phyloP scores from a whole-genome alignment of 2,797 vertebrate species.

The Bothrops alternatus region DNA sequence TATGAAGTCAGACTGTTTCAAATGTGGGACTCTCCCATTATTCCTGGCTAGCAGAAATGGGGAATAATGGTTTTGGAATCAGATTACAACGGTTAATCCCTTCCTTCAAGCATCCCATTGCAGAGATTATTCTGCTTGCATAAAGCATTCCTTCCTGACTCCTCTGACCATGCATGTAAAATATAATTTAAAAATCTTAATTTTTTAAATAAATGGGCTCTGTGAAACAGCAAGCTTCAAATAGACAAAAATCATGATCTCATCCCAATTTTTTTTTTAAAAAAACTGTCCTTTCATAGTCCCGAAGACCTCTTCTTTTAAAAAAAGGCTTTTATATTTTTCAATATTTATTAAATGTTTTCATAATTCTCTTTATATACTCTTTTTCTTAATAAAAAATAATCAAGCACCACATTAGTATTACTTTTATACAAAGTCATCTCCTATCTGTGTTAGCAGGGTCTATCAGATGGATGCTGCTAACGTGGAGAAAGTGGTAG shows the following conservation, averaged over 20 bases:
- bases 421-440: conserved; percentile 47
- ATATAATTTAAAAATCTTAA: conserved; percentile 10
- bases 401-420: conserved; percentile 44
- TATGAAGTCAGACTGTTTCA: neutral
- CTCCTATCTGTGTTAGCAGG: neutral
- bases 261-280: neutral
- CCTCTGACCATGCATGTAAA: conserved; percentile 29
- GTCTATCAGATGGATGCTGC: conserved; percentile 31
- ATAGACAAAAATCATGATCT: conserved; percentile 33
- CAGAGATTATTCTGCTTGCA: neutral
- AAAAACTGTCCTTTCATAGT: conserved; percentile 9
- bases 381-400: conserved; percentile 38
- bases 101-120: neutral
- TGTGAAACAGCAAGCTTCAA: conserved; percentile 46
- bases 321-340: conserved; percentile 32
- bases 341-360: conserved; percentile 26
- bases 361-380: conserved; percentile 27
- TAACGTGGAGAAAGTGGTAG: neutral
- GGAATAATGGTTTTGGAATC: neutral
- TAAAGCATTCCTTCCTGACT: conserved; percentile 32
- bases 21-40: neutral
- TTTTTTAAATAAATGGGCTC: conserved; percentile 30
- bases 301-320: conserved; percentile 13
- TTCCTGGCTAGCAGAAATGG: neutral
- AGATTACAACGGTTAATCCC: neutral